Evolutionary conservation across 1,140 invertebrate species (phyloP).

Genomic region (Chelonus insularis): DNA sequence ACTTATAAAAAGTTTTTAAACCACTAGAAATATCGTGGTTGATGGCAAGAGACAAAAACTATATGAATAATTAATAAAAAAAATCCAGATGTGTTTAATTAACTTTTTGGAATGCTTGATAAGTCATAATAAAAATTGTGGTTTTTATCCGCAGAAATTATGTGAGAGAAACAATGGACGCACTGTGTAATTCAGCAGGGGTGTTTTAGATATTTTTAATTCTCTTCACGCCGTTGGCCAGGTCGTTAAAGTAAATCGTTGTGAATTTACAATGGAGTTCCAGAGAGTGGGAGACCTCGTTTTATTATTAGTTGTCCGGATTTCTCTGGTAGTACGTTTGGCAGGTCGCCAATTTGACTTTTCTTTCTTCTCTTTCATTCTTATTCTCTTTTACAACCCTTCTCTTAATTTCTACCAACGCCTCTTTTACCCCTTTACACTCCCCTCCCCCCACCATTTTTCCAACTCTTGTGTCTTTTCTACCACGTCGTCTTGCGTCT

Average conservation of each 20-base stretch:
- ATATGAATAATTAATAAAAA: too few relatives aligned
- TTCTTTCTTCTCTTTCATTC: slow-evolving; percentile 25
- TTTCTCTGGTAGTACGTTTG: slow-evolving; percentile 39
- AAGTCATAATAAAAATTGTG: neutral
- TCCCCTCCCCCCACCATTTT: neutral
- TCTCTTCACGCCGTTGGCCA: slow-evolving; percentile 20
- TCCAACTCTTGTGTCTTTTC: neutral
- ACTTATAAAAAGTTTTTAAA: too few relatives aligned
- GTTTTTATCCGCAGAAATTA: neutral
- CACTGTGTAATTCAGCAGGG: neutral
- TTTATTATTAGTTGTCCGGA: slow-evolving; percentile 43
- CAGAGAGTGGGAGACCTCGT: slow-evolving; percentile 29
- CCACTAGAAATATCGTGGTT: too few relatives aligned
- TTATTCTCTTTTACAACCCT: slow-evolving; percentile 34
- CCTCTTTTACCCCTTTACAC: slow-evolving; percentile 8
- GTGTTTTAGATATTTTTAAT: slow-evolving; percentile 23
- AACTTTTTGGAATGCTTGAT: too few relatives aligned
- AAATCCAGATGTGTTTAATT: too few relatives aligned
- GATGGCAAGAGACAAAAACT: too few relatives aligned
- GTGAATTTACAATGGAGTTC: slow-evolving; percentile 37
- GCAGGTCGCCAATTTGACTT: slow-evolving; percentile 32
- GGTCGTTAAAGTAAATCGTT: slow-evolving; percentile 42
- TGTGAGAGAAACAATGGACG: neutral
- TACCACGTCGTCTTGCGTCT: neutral
- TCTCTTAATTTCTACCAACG: slow-evolving; percentile 14